These are phyloP conservation scores for Malurus leucopterus DNA, from an alignment of 2,797 vertebrate species.

Conservation along the genomic window DNA sequence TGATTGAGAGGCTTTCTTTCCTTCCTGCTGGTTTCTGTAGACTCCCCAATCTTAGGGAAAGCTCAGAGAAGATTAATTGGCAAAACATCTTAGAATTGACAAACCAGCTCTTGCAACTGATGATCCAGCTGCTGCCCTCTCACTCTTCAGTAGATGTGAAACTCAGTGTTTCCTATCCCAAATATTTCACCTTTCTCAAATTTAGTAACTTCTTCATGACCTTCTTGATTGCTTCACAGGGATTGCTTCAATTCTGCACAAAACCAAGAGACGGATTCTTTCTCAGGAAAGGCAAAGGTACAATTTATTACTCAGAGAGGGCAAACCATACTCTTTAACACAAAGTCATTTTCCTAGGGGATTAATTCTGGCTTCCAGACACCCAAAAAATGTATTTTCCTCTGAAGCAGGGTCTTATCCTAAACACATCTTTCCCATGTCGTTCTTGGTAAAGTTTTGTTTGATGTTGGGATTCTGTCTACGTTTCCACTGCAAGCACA, in stretches of 20 bases:
- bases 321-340: neutral
- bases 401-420: neutral
- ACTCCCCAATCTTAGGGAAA: neutral
- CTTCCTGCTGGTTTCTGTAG: neutral
- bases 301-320: neutral
- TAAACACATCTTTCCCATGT: neutral
- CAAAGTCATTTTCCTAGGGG: neutral
- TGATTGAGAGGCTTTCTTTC: neutral
- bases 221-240: neutral
- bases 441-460: neutral
- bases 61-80: neutral
- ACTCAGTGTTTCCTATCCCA: neutral
- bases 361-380: neutral
- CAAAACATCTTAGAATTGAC: neutral
- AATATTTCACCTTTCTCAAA: neutral
- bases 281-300: neutral
- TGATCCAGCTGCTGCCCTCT: neutral
- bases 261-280: neutral
- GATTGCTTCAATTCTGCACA: neutral
- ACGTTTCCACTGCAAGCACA: rapidly evolving
- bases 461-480: neutral
- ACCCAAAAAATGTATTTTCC: neutral
- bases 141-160: neutral
- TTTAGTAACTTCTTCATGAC: neutral
- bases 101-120: neutral